Percentiles rank a stretch among this genome's conserved stretches.
phyloP scores from a whole-genome alignment of 2,113 vertebrate species.

The Microtus pennsylvanicus region DNA sequence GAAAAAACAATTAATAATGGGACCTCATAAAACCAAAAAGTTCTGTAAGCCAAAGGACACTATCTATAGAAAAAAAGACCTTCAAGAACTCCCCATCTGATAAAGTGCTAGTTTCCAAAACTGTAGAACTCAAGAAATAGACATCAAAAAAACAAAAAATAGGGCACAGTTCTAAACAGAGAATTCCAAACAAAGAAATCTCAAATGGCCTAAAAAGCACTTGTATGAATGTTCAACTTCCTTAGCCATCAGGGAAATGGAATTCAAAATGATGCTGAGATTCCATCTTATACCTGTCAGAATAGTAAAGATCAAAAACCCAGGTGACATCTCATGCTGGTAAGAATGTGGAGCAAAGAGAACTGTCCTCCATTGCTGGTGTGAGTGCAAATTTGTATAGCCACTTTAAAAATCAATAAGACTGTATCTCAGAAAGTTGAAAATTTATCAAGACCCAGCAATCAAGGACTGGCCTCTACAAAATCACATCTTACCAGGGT shows the following conservation, averaged over 20 bases:
- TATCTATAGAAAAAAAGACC: neutral
- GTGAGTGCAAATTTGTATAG: neutral
- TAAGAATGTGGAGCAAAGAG: neutral
- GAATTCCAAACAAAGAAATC: neutral
- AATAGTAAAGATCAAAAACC: neutral
- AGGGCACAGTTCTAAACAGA: neutral
- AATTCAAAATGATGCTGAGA: neutral
- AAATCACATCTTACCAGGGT: too few species aligned
- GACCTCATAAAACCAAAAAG: neutral
- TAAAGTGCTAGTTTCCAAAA: neutral
- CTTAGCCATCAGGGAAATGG: neutral
- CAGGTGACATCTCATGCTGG: neutral
- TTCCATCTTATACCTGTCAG: too few species aligned
- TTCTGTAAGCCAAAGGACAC: neutral
- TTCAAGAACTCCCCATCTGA: neutral
- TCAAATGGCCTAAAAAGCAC: neutral
- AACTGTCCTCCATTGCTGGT: neutral
- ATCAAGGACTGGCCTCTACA: too few species aligned
- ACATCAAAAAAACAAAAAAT: neutral
- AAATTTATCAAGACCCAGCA: neutral
- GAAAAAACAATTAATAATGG: neutral
- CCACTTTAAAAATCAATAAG: neutral
- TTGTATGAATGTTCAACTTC: neutral
- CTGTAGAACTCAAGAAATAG: neutral
- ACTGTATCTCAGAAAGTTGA: neutral